Conservation (phyloP, 2,797 vertebrate species). For the Gymnodraco acuticeps region DNA sequence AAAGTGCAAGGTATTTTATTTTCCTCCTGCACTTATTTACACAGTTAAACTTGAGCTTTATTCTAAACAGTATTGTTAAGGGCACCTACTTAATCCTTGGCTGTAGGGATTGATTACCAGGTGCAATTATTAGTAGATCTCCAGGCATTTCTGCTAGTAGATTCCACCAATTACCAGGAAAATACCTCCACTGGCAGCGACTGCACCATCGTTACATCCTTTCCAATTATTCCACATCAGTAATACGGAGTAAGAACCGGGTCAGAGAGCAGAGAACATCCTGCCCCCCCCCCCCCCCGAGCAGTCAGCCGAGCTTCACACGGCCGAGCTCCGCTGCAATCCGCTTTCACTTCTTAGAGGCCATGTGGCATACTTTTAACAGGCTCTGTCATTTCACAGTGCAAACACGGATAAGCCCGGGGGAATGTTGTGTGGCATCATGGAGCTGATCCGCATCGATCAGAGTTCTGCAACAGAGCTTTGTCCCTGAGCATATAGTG, state of each 20-base stretch:
- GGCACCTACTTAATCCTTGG: slow-evolving; percentile 10
- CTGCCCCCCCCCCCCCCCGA: background rate
- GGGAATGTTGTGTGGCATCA: slow-evolving; percentile 53
- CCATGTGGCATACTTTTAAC: slow-evolving; percentile 71
- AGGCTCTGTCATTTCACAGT: slow-evolving; percentile 67
- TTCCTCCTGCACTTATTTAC: slow-evolving; percentile 18
- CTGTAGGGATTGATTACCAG: slow-evolving; percentile 22
- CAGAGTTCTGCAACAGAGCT: slow-evolving; percentile 35
- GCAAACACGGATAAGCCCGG: slow-evolving; percentile 59
- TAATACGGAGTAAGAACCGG: slow-evolving; percentile 8
- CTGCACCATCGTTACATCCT: slow-evolving; percentile 33
- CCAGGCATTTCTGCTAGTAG: slow-evolving; percentile 17
- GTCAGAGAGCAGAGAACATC: slow-evolving; percentile 15
- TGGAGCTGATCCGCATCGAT: slow-evolving; percentile 45
- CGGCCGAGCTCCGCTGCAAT: slow-evolving; percentile 48
- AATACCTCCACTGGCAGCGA: slow-evolving; percentile 15
- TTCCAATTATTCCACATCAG: slow-evolving; percentile 24
- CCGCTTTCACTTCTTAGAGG: slow-evolving; percentile 68
- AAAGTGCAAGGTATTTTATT: background rate
- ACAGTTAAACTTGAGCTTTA: background rate
- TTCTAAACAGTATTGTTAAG: background rate
- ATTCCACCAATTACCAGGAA: slow-evolving; percentile 33
- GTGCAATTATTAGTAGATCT: slow-evolving; percentile 2
- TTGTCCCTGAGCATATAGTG: slow-evolving; percentile 3
- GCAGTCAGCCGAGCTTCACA: slow-evolving; percentile 28